Evolutionary conservation across 2,113 vertebrate species (phyloP).

Genomic region (Gallinago media): DNA sequence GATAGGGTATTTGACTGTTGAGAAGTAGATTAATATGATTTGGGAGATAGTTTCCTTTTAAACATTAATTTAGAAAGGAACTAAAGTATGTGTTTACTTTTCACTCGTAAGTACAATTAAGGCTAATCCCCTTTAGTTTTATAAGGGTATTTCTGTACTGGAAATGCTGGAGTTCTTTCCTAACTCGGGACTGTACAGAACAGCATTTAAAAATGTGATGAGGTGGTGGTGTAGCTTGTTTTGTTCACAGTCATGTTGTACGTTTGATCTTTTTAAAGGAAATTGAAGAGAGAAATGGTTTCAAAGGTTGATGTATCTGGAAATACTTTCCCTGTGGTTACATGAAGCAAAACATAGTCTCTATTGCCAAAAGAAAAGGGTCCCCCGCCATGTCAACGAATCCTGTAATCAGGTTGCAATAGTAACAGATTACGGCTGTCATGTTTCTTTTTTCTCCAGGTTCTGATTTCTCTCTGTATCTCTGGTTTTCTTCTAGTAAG

Average conservation of each 20-base stretch:
- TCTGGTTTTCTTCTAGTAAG: constrained; percentile 71
- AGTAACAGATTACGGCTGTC: constrained; percentile 70
- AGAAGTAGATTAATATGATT: background rate
- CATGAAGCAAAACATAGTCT: background rate
- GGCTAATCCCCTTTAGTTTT: background rate
- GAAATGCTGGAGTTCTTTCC: background rate
- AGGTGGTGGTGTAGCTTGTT: background rate
- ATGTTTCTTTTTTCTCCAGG: constrained; percentile 65
- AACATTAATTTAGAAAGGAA: background rate
- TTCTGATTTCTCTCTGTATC: constrained; percentile 73
- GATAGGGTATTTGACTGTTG: background rate
- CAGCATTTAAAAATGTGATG: background rate
- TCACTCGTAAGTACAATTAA: background rate
- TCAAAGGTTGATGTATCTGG: background rate
- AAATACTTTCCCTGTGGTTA: background rate
- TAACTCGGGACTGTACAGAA: background rate
- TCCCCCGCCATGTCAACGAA: background rate
- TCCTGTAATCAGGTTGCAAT: constrained; percentile 67
- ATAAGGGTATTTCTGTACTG: background rate
- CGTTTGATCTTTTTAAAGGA: background rate
- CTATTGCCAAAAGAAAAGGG: background rate
- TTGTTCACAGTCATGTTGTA: background rate
- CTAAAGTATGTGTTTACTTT: constrained; percentile 6
- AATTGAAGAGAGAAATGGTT: background rate
- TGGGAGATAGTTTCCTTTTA: background rate